Conservation (phyloP, 2,113 vertebrate species). For the Pteronura brasiliensis region DNA sequence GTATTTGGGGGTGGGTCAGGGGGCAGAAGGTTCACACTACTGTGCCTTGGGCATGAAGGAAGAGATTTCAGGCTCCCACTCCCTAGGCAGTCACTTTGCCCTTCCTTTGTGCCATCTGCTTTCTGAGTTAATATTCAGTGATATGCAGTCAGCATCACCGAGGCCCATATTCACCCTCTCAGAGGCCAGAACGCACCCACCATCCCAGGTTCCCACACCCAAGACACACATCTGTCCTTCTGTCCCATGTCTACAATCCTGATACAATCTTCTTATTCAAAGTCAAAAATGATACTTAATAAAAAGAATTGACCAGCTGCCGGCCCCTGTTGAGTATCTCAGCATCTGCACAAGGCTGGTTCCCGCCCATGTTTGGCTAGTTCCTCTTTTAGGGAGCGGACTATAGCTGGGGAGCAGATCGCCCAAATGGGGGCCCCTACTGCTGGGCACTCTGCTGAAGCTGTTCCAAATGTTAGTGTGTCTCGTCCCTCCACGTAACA, state of each 20-base stretch:
- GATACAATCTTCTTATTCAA: not conserved
- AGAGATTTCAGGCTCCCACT: not conserved
- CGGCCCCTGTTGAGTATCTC: not conserved
- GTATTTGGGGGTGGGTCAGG: fast-evolving
- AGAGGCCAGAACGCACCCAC: not conserved
- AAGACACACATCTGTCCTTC: not conserved
- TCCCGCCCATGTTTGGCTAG: not conserved
- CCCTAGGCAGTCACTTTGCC: not conserved
- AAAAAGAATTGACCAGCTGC: not conserved
- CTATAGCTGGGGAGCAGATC: not conserved
- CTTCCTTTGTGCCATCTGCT: not conserved
- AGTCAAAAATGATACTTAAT: not conserved
- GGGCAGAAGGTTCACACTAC: fast-evolving
- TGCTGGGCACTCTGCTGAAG: not conserved
- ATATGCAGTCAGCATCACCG: not conserved
- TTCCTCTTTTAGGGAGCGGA: not conserved
- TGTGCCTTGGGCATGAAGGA: not conserved
- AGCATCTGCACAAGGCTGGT: not conserved
- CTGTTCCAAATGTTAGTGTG: not conserved
- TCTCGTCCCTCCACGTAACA: not conserved
- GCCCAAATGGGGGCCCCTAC: fast-evolving
- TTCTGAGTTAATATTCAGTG: not conserved
- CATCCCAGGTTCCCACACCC: not conserved
- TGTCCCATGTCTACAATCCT: too few relatives aligned
- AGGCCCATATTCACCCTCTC: too few relatives aligned